Evolutionary conservation across 2,113 vertebrate species (phyloP).

Genomic region (Bos taurus): DNA sequence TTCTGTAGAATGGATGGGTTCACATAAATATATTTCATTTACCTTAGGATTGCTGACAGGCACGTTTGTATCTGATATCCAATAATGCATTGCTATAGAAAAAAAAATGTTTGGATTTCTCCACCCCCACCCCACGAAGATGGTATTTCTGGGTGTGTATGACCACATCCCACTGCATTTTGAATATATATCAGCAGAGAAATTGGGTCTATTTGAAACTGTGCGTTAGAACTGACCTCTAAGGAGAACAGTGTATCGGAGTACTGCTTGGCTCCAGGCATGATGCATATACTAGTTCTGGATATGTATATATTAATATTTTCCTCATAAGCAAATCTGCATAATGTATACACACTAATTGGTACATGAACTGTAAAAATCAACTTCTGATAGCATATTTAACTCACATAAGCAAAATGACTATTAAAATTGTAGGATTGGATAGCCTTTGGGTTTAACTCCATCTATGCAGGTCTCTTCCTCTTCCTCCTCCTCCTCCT

Average conservation of each 20-base stretch:
- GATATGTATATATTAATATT: constrained; percentile 36
- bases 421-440: constrained; percentile 4
- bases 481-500: not conserved
- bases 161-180: constrained; percentile 73
- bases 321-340: constrained; percentile 43
- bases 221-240: constrained; percentile 71
- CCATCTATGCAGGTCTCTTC: constrained; percentile 27
- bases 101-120: constrained; percentile 50
- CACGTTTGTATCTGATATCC: constrained; percentile 47
- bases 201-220: constrained; percentile 51
- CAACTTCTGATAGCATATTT: constrained; percentile 53
- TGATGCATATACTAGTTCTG: constrained; percentile 51
- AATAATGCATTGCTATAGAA: constrained; percentile 50
- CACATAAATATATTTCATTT: constrained; percentile 62
- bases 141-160: constrained; percentile 65
- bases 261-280: constrained; percentile 24
- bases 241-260: constrained; percentile 63
- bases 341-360: constrained; percentile 47
- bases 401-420: constrained; percentile 34
- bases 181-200: constrained; percentile 63
- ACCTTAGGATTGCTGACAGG: constrained; percentile 58
- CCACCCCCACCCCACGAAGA: constrained; percentile 37
- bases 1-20: constrained; percentile 71
- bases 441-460: constrained; percentile 50
- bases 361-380: constrained; percentile 46